Evolutionary conservation across 2,113 vertebrate genomes (phyloP).

Genomic region (Jaculus jaculus): DNA sequence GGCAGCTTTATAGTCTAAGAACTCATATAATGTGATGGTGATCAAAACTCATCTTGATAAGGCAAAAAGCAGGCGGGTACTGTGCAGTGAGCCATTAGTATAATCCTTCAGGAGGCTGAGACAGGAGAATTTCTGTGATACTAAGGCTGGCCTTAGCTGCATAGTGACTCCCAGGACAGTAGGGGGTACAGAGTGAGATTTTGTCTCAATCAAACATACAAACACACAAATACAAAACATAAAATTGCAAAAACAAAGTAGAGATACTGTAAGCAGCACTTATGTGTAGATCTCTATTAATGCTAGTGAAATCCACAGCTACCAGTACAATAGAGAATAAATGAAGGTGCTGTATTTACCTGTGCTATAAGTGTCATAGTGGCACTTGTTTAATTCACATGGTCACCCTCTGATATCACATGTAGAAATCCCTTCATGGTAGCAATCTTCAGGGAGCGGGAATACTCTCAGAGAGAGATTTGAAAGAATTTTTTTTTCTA

Average conservation of each 20-base stretch:
- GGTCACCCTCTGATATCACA: neutral
- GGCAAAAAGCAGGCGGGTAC: neutral
- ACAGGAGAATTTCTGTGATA: too few relatives aligned
- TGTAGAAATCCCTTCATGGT: neutral
- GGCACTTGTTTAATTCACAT: neutral
- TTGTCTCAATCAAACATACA: neutral
- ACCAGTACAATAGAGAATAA: neutral
- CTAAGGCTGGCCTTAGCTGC: neutral
- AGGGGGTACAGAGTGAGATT: neutral
- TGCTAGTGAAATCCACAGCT: neutral
- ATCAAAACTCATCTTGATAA: neutral
- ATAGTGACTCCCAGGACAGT: neutral
- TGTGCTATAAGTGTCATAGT: neutral
- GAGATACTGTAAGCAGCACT: neutral
- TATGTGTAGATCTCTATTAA: neutral
- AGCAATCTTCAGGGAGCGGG: slow-evolving; percentile 7
- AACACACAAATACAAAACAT: neutral
- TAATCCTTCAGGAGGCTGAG: neutral
- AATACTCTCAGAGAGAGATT: neutral
- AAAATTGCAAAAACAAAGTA: neutral
- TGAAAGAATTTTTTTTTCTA: slow-evolving; percentile 14
- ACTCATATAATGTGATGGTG: neutral
- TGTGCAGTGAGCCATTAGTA: neutral
- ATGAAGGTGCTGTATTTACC: neutral
- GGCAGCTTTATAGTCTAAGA: neutral